These are phyloP conservation scores for Fistularia tabacaria DNA, from an alignment of 2,797 vertebrate genomes.

Conservation along the genomic window DNA sequence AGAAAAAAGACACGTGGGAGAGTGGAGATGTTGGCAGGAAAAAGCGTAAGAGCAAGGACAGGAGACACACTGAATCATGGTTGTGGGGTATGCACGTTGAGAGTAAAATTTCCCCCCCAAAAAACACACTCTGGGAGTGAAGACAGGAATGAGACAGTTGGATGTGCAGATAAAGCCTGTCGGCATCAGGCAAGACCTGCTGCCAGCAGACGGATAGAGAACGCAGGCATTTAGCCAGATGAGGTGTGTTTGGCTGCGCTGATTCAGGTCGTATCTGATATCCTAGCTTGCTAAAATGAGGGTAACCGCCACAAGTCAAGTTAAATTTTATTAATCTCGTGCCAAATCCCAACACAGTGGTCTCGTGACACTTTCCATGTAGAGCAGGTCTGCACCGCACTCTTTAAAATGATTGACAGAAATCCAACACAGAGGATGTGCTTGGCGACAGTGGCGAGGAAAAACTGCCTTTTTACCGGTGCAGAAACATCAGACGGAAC, in stretches of 20 bases:
- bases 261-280: not conserved
- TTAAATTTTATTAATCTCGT: no score
- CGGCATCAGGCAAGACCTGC: slow-evolving; percentile 43
- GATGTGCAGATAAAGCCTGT: slow-evolving; percentile 60
- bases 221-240: slow-evolving; percentile 47
- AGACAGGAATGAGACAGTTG: slow-evolving; percentile 51
- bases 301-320: slow-evolving; percentile 26
- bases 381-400: no score
- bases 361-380: no score
- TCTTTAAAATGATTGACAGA: no score
- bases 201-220: slow-evolving; percentile 42
- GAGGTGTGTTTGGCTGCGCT: slow-evolving; percentile 17
- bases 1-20: slow-evolving; percentile 6
- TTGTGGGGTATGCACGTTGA: slow-evolving; percentile 33
- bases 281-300: slow-evolving; percentile 29
- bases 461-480: no score
- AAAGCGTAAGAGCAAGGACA: slow-evolving; percentile 28
- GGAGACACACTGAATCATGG: slow-evolving; percentile 33
- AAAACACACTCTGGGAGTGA: slow-evolving; percentile 1
- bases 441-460: no score
- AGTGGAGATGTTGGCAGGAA: slow-evolving; percentile 34
- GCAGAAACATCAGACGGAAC: no score
- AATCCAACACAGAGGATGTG: no score
- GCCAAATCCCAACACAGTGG: no score
- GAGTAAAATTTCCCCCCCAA: slow-evolving; percentile 52